These are phyloP conservation scores for Ceyx erithaca DNA, from an alignment of 2,797 vertebrate species.

Conservation along the genomic window DNA sequence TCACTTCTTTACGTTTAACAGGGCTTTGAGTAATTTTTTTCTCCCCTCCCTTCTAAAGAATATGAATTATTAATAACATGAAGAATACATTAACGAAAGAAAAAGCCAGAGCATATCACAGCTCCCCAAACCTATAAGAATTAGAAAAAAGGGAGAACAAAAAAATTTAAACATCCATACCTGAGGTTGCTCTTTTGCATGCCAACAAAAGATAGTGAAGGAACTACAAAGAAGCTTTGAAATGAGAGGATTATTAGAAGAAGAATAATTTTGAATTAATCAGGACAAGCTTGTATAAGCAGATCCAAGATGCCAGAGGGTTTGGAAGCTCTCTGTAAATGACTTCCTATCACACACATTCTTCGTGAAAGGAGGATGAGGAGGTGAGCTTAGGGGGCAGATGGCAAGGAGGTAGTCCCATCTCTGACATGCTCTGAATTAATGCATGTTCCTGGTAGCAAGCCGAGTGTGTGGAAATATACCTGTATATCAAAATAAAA, in stretches of 20 bases:
- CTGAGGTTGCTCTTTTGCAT: conserved; percentile 29
- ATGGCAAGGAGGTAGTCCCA: not conserved
- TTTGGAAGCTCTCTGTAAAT: conserved; percentile 52
- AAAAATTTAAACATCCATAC: conserved; percentile 43
- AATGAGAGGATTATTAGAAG: conserved; percentile 37
- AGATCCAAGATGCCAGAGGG: conserved; percentile 33
- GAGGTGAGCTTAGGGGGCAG: not conserved
- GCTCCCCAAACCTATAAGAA: not conserved
- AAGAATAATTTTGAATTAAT: conserved; percentile 61
- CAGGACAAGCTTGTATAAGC: conserved; percentile 36
- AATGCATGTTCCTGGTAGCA: conserved; percentile 21
- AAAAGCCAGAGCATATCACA: not conserved
- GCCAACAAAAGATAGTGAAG: conserved; percentile 40
- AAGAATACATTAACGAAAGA: not conserved
- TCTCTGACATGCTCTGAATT: not conserved
- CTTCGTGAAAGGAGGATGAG: not conserved
- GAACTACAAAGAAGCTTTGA: conserved; percentile 62
- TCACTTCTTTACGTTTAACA: conserved; percentile 24
- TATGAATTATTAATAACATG: conserved; percentile 63
- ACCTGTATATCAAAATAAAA: not conserved
- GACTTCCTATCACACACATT: not conserved
- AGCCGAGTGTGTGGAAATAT: not conserved
- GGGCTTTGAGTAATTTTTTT: conserved; percentile 10
- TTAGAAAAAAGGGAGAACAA: conserved; percentile 6
- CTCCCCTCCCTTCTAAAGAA: not conserved